Conservation (phyloP, 1,140 invertebrate species). For the Aleiodes sp. region DNA sequence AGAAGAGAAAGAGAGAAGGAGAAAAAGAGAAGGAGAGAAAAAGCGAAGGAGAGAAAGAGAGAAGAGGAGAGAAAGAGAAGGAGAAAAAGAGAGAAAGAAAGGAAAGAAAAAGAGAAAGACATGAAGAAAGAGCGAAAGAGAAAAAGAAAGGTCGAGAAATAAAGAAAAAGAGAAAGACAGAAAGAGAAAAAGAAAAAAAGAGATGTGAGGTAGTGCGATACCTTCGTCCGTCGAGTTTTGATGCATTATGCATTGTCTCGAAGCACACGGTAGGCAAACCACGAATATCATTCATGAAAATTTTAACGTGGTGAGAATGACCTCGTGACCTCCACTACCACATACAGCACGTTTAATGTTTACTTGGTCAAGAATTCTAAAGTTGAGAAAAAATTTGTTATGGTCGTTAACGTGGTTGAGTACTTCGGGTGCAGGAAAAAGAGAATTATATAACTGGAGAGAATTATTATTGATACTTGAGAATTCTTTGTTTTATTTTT, state of each 20-base stretch:
- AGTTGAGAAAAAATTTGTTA: too few relatives aligned
- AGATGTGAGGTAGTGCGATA: not conserved
- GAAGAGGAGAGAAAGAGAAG: not conserved
- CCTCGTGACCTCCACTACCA: not conserved
- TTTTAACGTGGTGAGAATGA: not conserved
- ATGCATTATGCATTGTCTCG: conserved; percentile 21
- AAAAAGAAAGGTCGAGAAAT: not conserved
- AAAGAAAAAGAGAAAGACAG: not conserved
- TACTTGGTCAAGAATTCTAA: not conserved
- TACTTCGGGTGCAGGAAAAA: too few relatives aligned
- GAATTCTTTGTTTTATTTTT: too few relatives aligned
- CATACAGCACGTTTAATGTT: not conserved
- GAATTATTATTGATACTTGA: too few relatives aligned
- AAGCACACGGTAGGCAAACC: not conserved
- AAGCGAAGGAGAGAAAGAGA: not conserved
- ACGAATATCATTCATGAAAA: conserved; percentile 13
- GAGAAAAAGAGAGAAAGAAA: too few relatives aligned
- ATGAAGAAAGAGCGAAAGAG: not conserved
- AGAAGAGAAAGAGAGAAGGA: not conserved
- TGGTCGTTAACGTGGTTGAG: too few relatives aligned
- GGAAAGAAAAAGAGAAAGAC: not conserved
- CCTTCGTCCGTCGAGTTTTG: conserved; percentile 7
- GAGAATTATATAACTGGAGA: too few relatives aligned
- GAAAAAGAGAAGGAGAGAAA: not conserved
- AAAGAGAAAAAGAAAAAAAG: conserved; percentile 11